Base-by-base conservation (phyloP, 2,888 invertebrate genomes). In the Hetaerina titia region DNA sequence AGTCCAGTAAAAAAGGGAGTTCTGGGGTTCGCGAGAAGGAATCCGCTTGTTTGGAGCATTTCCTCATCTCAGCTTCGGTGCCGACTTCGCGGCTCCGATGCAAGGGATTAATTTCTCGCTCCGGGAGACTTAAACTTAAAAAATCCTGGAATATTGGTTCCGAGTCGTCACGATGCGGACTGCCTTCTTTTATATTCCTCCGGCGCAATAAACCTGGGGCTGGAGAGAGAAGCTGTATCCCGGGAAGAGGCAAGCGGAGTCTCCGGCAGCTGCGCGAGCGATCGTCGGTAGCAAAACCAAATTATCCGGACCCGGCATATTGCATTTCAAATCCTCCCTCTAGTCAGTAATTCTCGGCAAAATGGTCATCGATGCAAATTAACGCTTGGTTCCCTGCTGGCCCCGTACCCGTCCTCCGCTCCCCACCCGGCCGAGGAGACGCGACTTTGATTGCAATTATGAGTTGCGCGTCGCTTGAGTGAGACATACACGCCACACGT, bases 391-490 rank as follows among this genome's bases (percentile, higher is more conserved):
- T 81, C 81, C 81, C 31, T 17, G 1, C 60, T 17, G 17, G 13
- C 5, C 60, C 60, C 17, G 60, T 60, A 45, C 45, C 45, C 45
- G 45, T 45, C 45, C 45, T 45, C 45, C 45, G 45, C 45, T 45
- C 2, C 45, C 45, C 45, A 45, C 45, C 45, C 81, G 81, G 31
- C 81, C 31, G 22, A 81, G 81, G 2, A 25, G 81, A 81, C 81
- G 31, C 19, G 81, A 81, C 81, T 81, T 81, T 81, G 81, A 81
- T 81, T 81, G 81, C 31, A 81, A 81, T 81, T 81, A 81, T 31
- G n/a, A 81, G 11, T 25, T 9, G 31, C 25, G 31, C 11, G 81
- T 25, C 81, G 25, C 25, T 81, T 81, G 11, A 81, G 31, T 11
- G 25, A 45, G 45, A 45, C 45, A 45, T 13, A 11, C 31, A 13